Evolutionary conservation across 2,113 vertebrate genomes (phyloP).

Genomic region (Poeciliopsis prolifica): DNA sequence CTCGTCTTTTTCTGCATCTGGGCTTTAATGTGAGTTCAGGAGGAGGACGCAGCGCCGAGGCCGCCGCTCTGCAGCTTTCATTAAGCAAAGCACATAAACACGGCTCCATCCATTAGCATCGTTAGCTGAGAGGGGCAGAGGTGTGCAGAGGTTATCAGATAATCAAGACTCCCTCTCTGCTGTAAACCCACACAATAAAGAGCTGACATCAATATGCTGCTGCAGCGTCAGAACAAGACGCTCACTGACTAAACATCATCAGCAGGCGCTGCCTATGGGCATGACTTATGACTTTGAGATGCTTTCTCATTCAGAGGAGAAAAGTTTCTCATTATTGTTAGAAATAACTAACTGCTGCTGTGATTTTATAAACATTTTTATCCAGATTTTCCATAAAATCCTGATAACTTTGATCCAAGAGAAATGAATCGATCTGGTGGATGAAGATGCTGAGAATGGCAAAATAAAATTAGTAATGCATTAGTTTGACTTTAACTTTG

Average conservation of each 20-base stretch:
- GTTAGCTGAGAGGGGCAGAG: conserved; percentile 57
- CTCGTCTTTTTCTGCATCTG: conserved; percentile 41
- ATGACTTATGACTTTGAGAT: not conserved
- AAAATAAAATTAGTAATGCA: too few species aligned
- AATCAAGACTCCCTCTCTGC: conserved; percentile 63
- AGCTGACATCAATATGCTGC: conserved; percentile 68
- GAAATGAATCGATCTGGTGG: too few species aligned
- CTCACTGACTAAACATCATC: conserved; percentile 56
- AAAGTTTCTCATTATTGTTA: not conserved
- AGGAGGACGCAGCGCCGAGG: conserved; percentile 51
- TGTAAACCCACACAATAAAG: conserved; percentile 70
- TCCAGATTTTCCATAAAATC: not conserved
- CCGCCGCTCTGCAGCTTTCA: conserved; percentile 55
- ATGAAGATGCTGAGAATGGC: too few species aligned
- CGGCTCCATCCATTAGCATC: conserved; percentile 13
- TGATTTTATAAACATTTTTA: not conserved
- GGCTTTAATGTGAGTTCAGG: conserved; percentile 67
- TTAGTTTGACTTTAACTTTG: too few species aligned
- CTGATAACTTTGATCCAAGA: too few species aligned
- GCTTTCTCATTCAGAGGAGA: not conserved
- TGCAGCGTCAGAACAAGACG: conserved; percentile 57
- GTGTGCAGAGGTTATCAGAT: conserved; percentile 65
- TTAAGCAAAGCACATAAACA: conserved; percentile 56
- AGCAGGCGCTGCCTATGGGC: not conserved
- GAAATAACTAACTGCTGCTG: not conserved